Base-by-base conservation (phyloP, 2,113 vertebrate species). In the Periophthalmus modestus region DNA sequence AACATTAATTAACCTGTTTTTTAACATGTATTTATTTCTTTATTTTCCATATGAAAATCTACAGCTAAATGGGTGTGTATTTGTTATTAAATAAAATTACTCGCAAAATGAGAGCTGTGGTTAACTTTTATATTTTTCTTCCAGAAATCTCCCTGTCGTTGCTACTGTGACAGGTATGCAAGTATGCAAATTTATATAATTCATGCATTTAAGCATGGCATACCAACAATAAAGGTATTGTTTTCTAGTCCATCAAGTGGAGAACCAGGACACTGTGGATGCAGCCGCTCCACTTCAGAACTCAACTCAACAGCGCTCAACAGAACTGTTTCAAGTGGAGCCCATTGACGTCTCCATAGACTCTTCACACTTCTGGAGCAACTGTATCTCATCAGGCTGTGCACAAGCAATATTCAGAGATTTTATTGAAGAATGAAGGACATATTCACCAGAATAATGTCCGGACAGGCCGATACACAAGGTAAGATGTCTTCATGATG, bases 341-440 rank as follows among this genome's bases (percentile, higher is more conserved):
- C 12, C 24, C 18, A 10, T 1, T 65, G 33, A 39, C 16, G 18
- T 65, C 3, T n/a, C 9, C 62, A 12, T 66, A 50, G 7, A 80
- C 72, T 67, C 83, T 0, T 2, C 16, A 43, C 14, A 1, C 16
- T 94, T 94, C 82, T 94, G 94, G 94, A 85, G 52, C 47, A 82
- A 65, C 58, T 94, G 92, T 77, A 92, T 88, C 33, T 34, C 73
- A 7, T 85, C 90, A 0, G 82, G 87, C 4, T 93, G 88, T 39
- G 92, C 91, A 0, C 43, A 89, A 73, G 67, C 63, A 66, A 85
- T 94, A 69, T 93, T 94, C 72, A 47, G 24, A 0, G 73, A 81
- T 3, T 89, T 94, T 33, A 70, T 85, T 0, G 58, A 19, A 0
- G 79, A 83, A 85, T 94, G 74, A 89, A 21, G 4, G 14, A 43